Conservation (phyloP, 2,888 invertebrate species). For the Hemicrepidius hirtus region DNA sequence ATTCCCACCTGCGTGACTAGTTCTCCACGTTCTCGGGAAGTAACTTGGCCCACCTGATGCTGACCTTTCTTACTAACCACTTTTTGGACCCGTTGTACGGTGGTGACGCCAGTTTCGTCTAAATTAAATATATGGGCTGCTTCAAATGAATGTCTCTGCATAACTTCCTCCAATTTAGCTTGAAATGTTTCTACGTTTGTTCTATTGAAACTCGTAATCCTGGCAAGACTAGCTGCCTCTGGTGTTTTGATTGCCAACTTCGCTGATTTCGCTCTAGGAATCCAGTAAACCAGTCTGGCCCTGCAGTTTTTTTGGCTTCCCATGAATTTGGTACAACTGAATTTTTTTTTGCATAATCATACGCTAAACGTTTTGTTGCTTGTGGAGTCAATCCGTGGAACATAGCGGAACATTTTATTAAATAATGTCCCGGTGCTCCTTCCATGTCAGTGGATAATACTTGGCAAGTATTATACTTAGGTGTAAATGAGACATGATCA, state of each 20-base stretch:
- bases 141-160: background rate
- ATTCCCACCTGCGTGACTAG: constrained; percentile 50
- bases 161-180: constrained; percentile 27
- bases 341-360: constrained; percentile 35
- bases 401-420: background rate
- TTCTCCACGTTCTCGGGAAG: constrained; percentile 49
- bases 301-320: constrained; percentile 17
- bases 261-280: constrained; percentile 35
- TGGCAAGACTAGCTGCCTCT: constrained; percentile 29
- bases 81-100: no score
- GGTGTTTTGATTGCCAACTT: constrained; percentile 37
- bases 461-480: background rate
- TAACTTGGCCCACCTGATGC: constrained; percentile 47
- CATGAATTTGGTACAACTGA: constrained; percentile 27
- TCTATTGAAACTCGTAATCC: no score
- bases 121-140: no score
- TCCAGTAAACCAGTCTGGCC: constrained; percentile 29
- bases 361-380: constrained; percentile 11
- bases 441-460: constrained; percentile 13
- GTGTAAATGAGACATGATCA: background rate
- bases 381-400: background rate
- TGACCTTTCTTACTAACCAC: constrained; percentile 15
- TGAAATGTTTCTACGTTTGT: no score
- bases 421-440: background rate
- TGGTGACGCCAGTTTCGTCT: no score